A percentile compares a stretch with the other conserved stretches of the same genome.
Conservation (phyloP, 2,797 vertebrate genomes). For the Epinephelus coioides region DNA sequence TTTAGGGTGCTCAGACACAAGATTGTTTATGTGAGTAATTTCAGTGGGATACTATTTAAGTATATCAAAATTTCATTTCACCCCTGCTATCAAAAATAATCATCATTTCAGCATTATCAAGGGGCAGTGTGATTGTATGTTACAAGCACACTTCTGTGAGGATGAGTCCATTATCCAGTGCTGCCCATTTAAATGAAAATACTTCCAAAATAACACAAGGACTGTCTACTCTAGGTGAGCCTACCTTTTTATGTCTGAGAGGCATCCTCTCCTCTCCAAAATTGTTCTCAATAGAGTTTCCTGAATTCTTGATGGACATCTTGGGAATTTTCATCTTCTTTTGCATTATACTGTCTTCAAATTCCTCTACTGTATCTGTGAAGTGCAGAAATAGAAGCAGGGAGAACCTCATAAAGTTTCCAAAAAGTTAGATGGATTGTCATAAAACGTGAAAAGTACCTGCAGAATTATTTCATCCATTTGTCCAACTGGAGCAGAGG, state of each 20-base stretch:
- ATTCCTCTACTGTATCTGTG: slow-evolving; percentile 97
- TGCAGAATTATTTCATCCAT: slow-evolving; percentile 17
- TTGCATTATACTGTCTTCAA: slow-evolving; percentile 99
- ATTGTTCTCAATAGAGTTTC: slow-evolving; percentile 94
- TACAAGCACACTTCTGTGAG: neutral
- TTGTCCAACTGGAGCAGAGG: slow-evolving; percentile 15
- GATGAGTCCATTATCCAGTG: neutral
- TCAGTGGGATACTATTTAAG: neutral
- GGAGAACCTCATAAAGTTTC: slow-evolving; percentile 62
- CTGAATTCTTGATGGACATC: slow-evolving; percentile 94
- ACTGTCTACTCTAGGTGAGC: slow-evolving; percentile 1
- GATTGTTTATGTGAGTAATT: neutral
- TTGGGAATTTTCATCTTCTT: slow-evolving; percentile 99
- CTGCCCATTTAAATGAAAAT: neutral
- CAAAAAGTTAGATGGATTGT: slow-evolving; percentile 36
- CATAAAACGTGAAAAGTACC: slow-evolving; percentile 15
- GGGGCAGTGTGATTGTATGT: neutral
- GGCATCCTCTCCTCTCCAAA: slow-evolving; percentile 95
- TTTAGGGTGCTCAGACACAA: neutral
- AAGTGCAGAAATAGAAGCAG: slow-evolving; percentile 73
- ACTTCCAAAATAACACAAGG: neutral
- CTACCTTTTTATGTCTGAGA: slow-evolving; percentile 98
- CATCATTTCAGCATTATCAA: neutral
- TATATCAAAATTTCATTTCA: neutral
- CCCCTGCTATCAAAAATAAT: neutral